phyloP scores from a whole-genome alignment of 1,140 invertebrate species.

The Ooceraea biroi region DNA sequence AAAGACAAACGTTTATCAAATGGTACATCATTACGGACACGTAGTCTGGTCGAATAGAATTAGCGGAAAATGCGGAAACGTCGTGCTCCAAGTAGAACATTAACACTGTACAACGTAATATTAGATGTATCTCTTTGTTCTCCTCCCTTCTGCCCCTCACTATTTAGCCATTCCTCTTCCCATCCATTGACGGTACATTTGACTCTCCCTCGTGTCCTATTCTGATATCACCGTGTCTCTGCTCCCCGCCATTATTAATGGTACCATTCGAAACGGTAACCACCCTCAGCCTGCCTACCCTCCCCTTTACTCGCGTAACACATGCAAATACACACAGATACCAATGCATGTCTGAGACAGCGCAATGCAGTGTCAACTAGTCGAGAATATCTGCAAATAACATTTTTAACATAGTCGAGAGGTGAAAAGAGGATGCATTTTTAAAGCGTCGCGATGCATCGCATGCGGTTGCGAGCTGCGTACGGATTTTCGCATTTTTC shows the following conservation, averaged over 20 bases:
- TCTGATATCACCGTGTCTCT: constrained; percentile 14
- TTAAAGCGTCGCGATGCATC: not conserved
- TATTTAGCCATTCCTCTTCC: constrained; percentile 19
- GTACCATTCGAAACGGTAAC: constrained; percentile 38
- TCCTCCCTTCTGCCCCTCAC: not conserved
- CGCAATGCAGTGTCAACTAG: not conserved
- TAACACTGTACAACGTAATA: constrained; percentile 62
- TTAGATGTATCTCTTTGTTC: constrained; percentile 46
- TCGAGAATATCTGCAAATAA: constrained; percentile 3
- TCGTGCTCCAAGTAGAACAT: constrained; percentile 66
- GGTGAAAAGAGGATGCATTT: not conserved
- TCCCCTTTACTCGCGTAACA: constrained; percentile 20
- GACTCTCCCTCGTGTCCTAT: constrained; percentile 7
- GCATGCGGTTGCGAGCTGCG: not conserved
- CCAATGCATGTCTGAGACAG: not conserved
- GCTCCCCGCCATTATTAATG: constrained; percentile 68
- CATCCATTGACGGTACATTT: constrained; percentile 36
- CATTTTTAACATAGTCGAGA: constrained; percentile 1
- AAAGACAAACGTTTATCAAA: constrained; percentile 64
- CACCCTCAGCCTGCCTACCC: not conserved
- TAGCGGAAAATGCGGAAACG: constrained; percentile 62
- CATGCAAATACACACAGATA: constrained; percentile 12
- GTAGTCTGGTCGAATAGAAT: constrained; percentile 42
- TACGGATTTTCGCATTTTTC: constrained; percentile 3
- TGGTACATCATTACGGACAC: constrained; percentile 39